Evolutionary conservation across 2,888 invertebrate species (phyloP), one percentile per base, ranked within the genome.

Genomic region (Mythimna loreyi): DNA sequence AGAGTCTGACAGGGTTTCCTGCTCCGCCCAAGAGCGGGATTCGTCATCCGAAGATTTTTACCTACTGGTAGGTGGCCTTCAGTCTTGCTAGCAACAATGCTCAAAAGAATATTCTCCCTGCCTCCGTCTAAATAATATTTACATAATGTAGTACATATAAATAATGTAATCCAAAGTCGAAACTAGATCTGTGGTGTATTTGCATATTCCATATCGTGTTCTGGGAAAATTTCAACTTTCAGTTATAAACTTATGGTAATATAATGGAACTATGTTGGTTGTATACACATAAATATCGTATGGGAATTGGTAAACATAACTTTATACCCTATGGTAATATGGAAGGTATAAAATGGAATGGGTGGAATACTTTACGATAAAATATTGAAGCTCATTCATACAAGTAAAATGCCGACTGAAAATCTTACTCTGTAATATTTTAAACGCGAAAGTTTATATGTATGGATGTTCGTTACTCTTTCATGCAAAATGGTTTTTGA

Each of bases 241-340:
- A 28, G 8, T 36, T 28, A 36, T 72, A 52, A 62, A 36, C 43
- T 40, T 72, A 73, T 73, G 43, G n/a, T 19, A 62, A 70, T 53
- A 13, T 33, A 28, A 52, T 43, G 50, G 16, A 59, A 28, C 52
- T 36, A 30, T 40, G 66, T 74, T 53, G 11, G 28, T 74, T n/a
- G 52, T 40, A 64, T 45, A n/a, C 7, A 21, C 28, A 47, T 47
- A 65, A 74, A 73, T 74, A 9, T 8, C 4, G 40, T 64, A 40
- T 65, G 21, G 52, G 30, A 11, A 65, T 74, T 25, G 75, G 19
- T 36, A 74, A 74, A 64, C 66, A 70, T 53, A 11, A 28, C 23
- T 73, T 70, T 70, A 64, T 73, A 23, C 28, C 1, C 7, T 36
- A 53, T 73, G 28, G 63, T 45, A 64, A 74, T 23, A 47, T 11